Base-by-base conservation (phyloP, 2,888 invertebrate genomes). In the Drosophila fungiperda region DNA sequence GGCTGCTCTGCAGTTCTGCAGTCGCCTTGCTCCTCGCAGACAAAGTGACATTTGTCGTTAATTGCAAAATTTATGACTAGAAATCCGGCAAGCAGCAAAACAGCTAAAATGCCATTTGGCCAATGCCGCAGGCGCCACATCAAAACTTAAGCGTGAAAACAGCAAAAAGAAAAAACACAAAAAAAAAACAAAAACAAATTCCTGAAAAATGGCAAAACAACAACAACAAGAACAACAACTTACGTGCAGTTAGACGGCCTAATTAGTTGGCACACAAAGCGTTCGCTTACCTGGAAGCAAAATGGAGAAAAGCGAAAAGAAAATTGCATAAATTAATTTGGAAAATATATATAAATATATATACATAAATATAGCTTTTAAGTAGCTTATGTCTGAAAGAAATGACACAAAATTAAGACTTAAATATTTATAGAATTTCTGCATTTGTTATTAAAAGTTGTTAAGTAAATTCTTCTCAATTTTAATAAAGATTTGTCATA, bases 1-100 rank as follows among this genome's bases (percentile, higher is more conserved):
- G 29, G 54, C 49, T 55, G 53, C 29, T 8, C 38, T 74, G 87
- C 82, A 73, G 58, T 57, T 59, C 62, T 36, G 62, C 35, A 60
- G 55, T 49, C 65, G 69, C 66, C 64, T 84, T 72, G 67, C 62
- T 54, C 68, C 70, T 74, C 73, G 59, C 78, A 77, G 83, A 86
- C 87, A 90, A 90, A 88, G 87, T 90, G 87, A 87, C 90, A 87
- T 87, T 87, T 87, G 87, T 82, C 90, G 90, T 87, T 87, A 87
- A 87, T 90, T 87, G 87, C 89, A 58, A 88, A 87, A 87, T 90
- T 90, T 88, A 87, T 90, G 77, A 76, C 78, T 67, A 75, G 73
- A 74, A 89, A 85, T 85, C 77, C 68, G 53, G 63, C 57, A 73
- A 57, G 67, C 40, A 64, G 62, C 33, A 49, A 65, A 65, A 49